Conservation (phyloP, 2,113 vertebrate genomes). For the Triplophysa rosa region DNA sequence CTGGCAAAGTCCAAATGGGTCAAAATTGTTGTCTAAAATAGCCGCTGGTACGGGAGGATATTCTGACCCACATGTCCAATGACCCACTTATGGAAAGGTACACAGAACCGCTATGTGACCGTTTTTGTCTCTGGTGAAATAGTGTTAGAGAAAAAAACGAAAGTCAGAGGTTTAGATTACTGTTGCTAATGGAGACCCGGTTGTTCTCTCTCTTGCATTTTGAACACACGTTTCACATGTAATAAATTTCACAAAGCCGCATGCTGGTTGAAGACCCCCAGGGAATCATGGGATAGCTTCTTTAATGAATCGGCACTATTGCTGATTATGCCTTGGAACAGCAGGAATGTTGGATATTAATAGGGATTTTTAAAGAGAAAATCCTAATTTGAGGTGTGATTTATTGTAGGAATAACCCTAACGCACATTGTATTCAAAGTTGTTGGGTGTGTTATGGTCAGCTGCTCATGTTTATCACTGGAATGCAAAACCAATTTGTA, state of each 20-base stretch:
- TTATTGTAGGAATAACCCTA: neutral
- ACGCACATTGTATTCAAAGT: too few relatives aligned
- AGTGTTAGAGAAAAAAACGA: neutral
- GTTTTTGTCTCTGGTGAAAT: slow-evolving; percentile 12
- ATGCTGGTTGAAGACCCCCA: neutral
- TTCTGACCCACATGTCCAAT: slow-evolving; percentile 67
- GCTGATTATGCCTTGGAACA: neutral
- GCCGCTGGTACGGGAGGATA: slow-evolving; percentile 56
- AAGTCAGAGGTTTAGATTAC: neutral
- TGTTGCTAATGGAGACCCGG: neutral
- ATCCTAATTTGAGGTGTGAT: neutral
- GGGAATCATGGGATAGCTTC: neutral
- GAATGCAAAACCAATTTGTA: neutral
- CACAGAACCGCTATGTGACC: slow-evolving; percentile 45
- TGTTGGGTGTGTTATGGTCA: neutral
- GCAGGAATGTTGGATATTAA: neutral
- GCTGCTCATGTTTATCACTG: neutral
- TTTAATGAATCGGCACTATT: neutral
- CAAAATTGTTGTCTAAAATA: slow-evolving; percentile 63
- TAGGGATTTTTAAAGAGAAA: neutral
- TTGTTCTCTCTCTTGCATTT: neutral
- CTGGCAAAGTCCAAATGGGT: slow-evolving; percentile 46
- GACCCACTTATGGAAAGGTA: slow-evolving; percentile 66
- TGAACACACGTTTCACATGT: neutral
- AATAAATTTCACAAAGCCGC: neutral